phyloP scores from a whole-genome alignment of 2,113 vertebrate species.

The Nanger granti region DNA sequence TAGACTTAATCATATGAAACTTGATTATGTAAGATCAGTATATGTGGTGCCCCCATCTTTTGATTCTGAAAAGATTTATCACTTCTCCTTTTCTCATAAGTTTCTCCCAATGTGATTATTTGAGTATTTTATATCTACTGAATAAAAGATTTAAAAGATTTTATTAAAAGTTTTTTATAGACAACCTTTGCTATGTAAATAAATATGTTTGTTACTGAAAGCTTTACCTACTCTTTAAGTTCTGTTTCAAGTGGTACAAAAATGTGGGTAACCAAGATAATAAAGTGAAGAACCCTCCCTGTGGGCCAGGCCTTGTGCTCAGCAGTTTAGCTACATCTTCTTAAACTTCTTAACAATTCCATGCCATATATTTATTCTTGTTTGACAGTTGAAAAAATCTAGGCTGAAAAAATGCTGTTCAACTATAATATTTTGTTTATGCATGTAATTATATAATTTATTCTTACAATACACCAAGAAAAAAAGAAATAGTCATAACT shows the following conservation, averaged over 20 bases:
- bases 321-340: not conserved
- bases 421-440: not conserved
- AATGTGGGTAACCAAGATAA: not conserved
- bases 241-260: not conserved
- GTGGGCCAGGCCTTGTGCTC: not conserved
- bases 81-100: not conserved
- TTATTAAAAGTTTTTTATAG: constrained; percentile 11
- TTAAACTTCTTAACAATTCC: not conserved
- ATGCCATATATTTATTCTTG: not conserved
- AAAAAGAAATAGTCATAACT: not conserved
- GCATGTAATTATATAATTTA: not conserved
- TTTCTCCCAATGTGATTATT: not conserved
- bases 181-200: not conserved
- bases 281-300: not conserved
- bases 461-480: not conserved
- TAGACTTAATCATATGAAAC: not conserved
- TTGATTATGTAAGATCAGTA: not conserved
- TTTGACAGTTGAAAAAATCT: not conserved
- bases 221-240: not conserved
- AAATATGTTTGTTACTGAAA: constrained; percentile 21
- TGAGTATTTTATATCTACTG: not conserved
- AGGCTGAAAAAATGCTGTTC: not conserved
- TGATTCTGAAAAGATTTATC: constrained; percentile 12
- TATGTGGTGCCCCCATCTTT: not conserved
- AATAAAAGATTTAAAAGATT: not conserved